phyloP scores from a whole-genome alignment of 2,113 vertebrate species.

The Chaenogobius annularis region DNA sequence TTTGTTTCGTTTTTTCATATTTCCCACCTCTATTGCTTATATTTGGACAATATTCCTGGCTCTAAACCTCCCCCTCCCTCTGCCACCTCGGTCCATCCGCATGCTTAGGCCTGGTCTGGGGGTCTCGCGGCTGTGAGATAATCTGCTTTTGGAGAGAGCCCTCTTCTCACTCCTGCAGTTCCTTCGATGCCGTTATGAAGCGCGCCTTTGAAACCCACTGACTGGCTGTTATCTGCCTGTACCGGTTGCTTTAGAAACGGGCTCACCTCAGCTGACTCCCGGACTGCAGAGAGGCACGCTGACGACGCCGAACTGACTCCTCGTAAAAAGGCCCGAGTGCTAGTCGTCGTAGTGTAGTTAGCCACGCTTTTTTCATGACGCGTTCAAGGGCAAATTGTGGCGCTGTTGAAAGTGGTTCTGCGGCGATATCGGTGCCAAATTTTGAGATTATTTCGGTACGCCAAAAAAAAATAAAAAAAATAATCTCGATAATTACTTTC shows the following conservation, averaged over 20 bases:
- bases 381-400: neutral
- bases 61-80: slow-evolving; percentile 20
- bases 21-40: neutral
- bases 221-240: slow-evolving; percentile 51
- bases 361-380: neutral
- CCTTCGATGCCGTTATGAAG: slow-evolving; percentile 55
- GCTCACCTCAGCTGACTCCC: slow-evolving; percentile 53
- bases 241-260: slow-evolving; percentile 56
- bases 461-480: too few relatives aligned
- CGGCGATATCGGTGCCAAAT: too few relatives aligned
- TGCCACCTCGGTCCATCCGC: slow-evolving; percentile 23
- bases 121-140: slow-evolving; percentile 32
- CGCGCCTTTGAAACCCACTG: slow-evolving; percentile 54
- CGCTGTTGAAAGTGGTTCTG: too few relatives aligned
- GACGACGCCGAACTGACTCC: slow-evolving; percentile 52
- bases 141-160: slow-evolving; percentile 55
- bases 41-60: neutral
- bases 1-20: too few relatives aligned
- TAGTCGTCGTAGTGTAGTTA: too few relatives aligned
- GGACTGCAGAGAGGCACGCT: slow-evolving; percentile 33
- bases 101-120: slow-evolving; percentile 31
- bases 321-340: too few relatives aligned
- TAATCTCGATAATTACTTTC: too few relatives aligned
- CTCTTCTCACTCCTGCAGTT: slow-evolving; percentile 37
- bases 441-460: too few relatives aligned